Percentiles rank a stretch among this genome's conserved stretches.
Conservation (phyloP, 2,888 invertebrate genomes). For the Sminthurides aquaticus region DNA sequence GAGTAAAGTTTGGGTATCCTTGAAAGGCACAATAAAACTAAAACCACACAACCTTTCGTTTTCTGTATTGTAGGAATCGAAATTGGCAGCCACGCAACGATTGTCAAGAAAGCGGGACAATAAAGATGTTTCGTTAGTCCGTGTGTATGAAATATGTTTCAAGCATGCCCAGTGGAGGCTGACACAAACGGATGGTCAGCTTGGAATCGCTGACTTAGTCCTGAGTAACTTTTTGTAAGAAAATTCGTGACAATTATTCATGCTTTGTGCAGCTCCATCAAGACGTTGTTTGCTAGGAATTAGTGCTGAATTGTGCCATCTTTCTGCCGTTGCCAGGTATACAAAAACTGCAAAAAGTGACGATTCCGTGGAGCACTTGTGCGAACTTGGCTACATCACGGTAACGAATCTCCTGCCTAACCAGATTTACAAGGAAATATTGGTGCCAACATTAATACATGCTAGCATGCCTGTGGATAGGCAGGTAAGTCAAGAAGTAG, state of each 20-base stretch:
- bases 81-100: constrained; percentile 42
- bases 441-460: constrained; percentile 69
- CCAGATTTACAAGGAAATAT: constrained; percentile 82
- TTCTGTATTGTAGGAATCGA: constrained; percentile 39
- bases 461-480: constrained; percentile 85
- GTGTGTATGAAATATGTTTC: constrained; percentile 92
- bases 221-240: constrained; percentile 86
- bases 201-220: constrained; percentile 92
- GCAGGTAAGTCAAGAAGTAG: constrained; percentile 51
- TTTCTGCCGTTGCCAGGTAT: no score
- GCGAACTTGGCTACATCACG: constrained; percentile 90
- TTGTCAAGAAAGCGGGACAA: constrained; percentile 51
- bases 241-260: constrained; percentile 3
- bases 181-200: constrained; percentile 95
- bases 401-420: constrained; percentile 92
- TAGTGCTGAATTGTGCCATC: no score
- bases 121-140: constrained; percentile 63
- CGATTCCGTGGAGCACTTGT: constrained; percentile 91
- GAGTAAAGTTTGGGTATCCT: no score
- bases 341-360: constrained; percentile 94
- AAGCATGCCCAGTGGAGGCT: constrained; percentile 96
- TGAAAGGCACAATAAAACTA: no score
- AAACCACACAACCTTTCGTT: no score
- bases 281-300: no score
- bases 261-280: background rate